Evolutionary conservation across 2,797 vertebrate species (phyloP).

Genomic region (Manis pentadactyla): DNA sequence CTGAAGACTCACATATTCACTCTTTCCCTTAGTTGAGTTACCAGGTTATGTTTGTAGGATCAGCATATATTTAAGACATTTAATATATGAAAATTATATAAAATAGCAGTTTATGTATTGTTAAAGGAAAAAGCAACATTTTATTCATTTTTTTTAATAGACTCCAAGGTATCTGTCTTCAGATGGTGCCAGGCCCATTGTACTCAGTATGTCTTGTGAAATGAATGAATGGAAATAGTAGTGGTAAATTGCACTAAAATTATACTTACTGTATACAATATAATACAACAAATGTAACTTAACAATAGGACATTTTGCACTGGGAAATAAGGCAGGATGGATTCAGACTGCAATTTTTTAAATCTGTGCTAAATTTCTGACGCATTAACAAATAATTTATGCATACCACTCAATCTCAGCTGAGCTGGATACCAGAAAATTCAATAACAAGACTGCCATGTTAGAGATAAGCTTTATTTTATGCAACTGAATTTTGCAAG

Average conservation of each 20-base stretch:
- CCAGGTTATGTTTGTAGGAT: not conserved
- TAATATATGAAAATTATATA: not conserved
- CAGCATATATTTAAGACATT: not conserved
- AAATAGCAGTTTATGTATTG: not conserved
- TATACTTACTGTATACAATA: slow-evolving; percentile 33
- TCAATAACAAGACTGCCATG: not conserved
- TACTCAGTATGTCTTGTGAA: slow-evolving; percentile 21
- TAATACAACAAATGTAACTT: slow-evolving; percentile 18
- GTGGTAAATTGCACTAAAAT: slow-evolving; percentile 39
- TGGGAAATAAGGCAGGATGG: not conserved
- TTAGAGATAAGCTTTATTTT: slow-evolving; percentile 22
- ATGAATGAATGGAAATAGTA: slow-evolving; percentile 49
- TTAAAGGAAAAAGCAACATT: slow-evolving; percentile 24
- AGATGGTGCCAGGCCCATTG: not conserved
- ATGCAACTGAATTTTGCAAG: not conserved
- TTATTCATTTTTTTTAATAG: slow-evolving; percentile 39
- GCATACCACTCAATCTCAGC: not conserved
- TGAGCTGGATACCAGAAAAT: not conserved
- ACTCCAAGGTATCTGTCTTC: not conserved
- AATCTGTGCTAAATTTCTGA: slow-evolving; percentile 35
- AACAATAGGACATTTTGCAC: not conserved
- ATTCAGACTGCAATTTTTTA: slow-evolving; percentile 33
- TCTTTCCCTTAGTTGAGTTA: not conserved
- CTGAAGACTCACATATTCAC: not conserved
- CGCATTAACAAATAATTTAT: not conserved